These are phyloP conservation scores for Oreonectes daqikongensis DNA, from an alignment of 2,797 vertebrate species.

Conservation along the genomic window DNA sequence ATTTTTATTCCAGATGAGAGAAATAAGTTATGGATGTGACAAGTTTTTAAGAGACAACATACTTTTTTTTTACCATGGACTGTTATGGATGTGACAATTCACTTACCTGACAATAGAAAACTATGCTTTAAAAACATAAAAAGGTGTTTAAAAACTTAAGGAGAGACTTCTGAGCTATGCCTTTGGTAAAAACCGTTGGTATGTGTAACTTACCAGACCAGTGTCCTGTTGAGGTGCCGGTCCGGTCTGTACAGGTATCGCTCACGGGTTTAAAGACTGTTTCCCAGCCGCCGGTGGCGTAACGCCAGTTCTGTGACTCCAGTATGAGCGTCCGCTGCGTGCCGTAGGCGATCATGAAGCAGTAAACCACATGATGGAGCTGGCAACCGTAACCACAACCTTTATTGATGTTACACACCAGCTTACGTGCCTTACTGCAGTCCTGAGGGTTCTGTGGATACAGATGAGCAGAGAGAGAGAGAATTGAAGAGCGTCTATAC, in stretches of 20 bases:
- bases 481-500: background rate
- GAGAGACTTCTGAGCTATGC: too few relatives aligned
- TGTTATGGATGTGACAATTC: too few relatives aligned
- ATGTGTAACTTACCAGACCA: constrained; percentile 79
- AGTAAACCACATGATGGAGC: constrained; percentile 97
- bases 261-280: constrained; percentile 96
- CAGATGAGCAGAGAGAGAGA: constrained; percentile 15
- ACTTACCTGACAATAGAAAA: too few relatives aligned
- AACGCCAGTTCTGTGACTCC: constrained; percentile 98
- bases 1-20: too few relatives aligned
- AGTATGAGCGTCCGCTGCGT: constrained; percentile 94
- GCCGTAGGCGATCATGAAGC: constrained; percentile 99
- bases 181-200: too few relatives aligned
- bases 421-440: constrained; percentile 95
- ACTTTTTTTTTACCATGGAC: too few relatives aligned
- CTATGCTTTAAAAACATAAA: too few relatives aligned
- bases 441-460: constrained; percentile 89
- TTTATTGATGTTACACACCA: constrained; percentile 99
- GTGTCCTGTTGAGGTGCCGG: constrained; percentile 81
- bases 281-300: constrained; percentile 96
- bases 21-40: too few relatives aligned
- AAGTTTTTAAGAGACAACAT: too few relatives aligned
- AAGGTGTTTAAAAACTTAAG: too few relatives aligned
- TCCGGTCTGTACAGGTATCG: constrained; percentile 83
- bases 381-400: constrained; percentile 98